Percentiles rank a stretch among this genome's conserved stretches.
These are phyloP conservation scores for Campoplex capitator DNA, from an alignment of 2,888 invertebrate genomes.

Conservation along the genomic window DNA sequence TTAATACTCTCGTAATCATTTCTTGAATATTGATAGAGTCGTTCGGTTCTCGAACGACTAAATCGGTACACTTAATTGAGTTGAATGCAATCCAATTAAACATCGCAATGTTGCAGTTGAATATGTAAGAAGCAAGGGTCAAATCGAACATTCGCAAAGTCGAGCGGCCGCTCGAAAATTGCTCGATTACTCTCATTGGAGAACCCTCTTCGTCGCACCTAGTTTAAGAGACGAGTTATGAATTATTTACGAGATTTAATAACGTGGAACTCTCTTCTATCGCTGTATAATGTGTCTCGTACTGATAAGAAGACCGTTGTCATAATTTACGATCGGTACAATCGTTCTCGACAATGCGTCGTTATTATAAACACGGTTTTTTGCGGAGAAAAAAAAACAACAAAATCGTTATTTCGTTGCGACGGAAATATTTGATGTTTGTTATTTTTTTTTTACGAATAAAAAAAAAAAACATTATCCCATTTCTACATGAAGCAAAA, in stretches of 20 bases:
- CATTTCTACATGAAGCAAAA: too few species aligned
- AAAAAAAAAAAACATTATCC: too few species aligned
- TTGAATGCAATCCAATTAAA: constrained; percentile 35
- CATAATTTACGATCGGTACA: not conserved
- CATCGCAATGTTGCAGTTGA: constrained; percentile 42
- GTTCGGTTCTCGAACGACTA: not conserved
- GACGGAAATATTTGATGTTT: not conserved
- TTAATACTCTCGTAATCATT: not conserved
- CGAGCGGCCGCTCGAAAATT: constrained; percentile 45
- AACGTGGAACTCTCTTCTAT: not conserved
- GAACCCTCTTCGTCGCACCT: constrained; percentile 13
- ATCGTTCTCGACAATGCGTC: not conserved
- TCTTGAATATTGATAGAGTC: not conserved
- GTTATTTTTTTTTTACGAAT: too few species aligned
- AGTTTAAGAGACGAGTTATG: constrained; percentile 25
- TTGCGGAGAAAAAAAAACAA: not conserved
- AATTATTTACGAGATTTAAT: constrained; percentile 48
- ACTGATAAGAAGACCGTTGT: constrained; percentile 22
- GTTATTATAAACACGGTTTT: not conserved
- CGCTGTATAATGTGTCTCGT: not conserved
- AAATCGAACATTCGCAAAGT: constrained; percentile 38
- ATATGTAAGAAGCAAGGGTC: constrained; percentile 34
- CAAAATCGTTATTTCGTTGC: not conserved
- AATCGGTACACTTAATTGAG: constrained; percentile 31
- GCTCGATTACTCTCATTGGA: constrained; percentile 42